phyloP scores from a whole-genome alignment of 2,797 vertebrate species.

The Myiotriccus ornatus region DNA sequence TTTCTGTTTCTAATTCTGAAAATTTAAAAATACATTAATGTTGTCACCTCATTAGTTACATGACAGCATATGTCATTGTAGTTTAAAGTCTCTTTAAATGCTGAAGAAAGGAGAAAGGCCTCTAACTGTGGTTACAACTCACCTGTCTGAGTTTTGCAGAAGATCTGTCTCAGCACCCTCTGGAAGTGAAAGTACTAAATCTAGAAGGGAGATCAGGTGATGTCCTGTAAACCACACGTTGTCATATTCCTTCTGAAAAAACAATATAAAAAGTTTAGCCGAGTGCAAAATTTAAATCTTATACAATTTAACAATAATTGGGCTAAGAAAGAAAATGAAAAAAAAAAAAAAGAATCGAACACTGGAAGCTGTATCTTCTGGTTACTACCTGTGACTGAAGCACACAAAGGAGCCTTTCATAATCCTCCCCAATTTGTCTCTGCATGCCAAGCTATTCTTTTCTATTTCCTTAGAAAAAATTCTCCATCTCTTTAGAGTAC shows the following conservation, averaged over 20 bases:
- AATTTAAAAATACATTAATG: neutral
- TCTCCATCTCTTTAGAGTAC: neutral
- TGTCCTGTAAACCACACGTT: constrained; percentile 84
- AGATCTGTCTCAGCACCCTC: constrained; percentile 87
- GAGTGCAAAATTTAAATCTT: neutral
- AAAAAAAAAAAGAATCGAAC: neutral
- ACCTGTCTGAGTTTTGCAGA: constrained; percentile 89
- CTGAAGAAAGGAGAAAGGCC: neutral
- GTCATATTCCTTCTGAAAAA: constrained; percentile 71
- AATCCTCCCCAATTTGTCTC: neutral
- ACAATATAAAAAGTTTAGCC: neutral
- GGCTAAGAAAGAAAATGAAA: neutral
- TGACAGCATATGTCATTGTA: neutral
- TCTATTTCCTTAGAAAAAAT: neutral
- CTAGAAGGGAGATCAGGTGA: constrained; percentile 80
- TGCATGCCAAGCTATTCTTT: neutral
- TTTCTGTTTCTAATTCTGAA: neutral
- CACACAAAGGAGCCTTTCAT: neutral
- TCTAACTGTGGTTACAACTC: constrained; percentile 21
- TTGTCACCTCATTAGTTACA: neutral
- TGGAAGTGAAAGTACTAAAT: constrained; percentile 82
- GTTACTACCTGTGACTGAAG: neutral
- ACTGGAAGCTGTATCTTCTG: neutral
- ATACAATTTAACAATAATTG: neutral
- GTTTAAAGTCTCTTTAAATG: neutral